These are phyloP conservation scores for Dolichopus griseipennis DNA, from an alignment of 2,888 invertebrate genomes.

Conservation along the genomic window DNA sequence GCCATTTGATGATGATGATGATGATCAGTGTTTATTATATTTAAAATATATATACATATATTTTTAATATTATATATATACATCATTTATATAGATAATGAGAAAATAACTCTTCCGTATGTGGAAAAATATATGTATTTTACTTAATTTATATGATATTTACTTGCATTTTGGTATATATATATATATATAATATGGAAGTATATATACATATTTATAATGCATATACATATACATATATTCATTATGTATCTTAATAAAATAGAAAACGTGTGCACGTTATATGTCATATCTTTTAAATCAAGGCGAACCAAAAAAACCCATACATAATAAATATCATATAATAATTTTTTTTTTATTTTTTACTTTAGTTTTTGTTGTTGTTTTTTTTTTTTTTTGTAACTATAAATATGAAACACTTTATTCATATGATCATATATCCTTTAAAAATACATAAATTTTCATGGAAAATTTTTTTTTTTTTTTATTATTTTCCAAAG, in stretches of 20 bases:
- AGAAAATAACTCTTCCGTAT: neutral
- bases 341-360: too few species aligned
- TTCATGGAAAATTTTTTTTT: neutral
- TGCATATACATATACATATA: neutral
- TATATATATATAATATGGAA: too few species aligned
- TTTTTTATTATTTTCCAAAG: neutral
- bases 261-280: neutral
- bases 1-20: too few species aligned
- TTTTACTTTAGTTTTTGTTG: too few species aligned
- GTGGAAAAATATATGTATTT: too few species aligned
- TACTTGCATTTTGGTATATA: too few species aligned
- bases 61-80: neutral
- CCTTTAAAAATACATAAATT: neutral
- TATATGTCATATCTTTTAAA: neutral
- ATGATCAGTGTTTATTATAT: too few species aligned
- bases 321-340: conserved; percentile 2
- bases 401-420: neutral
- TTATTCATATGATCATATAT: neutral
- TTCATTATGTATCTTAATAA: neutral
- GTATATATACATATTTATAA: too few species aligned
- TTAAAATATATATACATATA: too few species aligned
- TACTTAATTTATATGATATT: too few species aligned
- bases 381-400: too few species aligned
- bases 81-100: neutral
- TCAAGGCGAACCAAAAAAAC: neutral